Evolutionary conservation across 2,797 vertebrate genomes (phyloP).

Genomic region (Enteromius afrohamiltoni): DNA sequence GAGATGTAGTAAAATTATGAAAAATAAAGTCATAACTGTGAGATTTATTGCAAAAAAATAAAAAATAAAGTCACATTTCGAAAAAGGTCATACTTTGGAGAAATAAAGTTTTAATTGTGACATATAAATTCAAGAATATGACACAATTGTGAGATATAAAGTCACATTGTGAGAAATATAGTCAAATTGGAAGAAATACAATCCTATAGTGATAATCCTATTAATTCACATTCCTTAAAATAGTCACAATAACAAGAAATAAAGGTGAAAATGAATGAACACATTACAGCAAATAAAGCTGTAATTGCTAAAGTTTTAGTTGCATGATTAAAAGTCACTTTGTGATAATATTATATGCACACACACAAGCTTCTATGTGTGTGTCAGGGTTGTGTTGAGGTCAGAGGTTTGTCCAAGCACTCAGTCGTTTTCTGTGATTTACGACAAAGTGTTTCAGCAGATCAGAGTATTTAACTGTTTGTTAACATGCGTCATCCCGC

Average conservation of each 20-base stretch:
- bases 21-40: neutral
- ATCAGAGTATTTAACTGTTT: slow-evolving; percentile 78
- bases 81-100: too few relatives aligned
- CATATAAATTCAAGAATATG: neutral
- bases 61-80: neutral
- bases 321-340: too few relatives aligned
- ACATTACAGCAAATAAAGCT: neutral
- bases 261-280: neutral
- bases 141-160: neutral
- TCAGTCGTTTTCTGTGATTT: slow-evolving; percentile 72
- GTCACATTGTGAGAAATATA: too few relatives aligned
- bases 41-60: too few relatives aligned
- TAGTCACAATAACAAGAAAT: neutral
- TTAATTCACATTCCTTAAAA: neutral
- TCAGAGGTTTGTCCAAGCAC: slow-evolving; percentile 54
- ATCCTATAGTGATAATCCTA: neutral
- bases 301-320: neutral
- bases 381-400: slow-evolving; percentile 30
- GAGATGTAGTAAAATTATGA: neutral
- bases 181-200: neutral
- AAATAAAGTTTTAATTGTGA: neutral
- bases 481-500: slow-evolving; percentile 83
- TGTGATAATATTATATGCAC: too few relatives aligned
- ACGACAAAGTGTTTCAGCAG: slow-evolving; percentile 69
- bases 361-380: neutral